phyloP scores from a whole-genome alignment of 2,888 invertebrate species.

The Coenonympha arcania region DNA sequence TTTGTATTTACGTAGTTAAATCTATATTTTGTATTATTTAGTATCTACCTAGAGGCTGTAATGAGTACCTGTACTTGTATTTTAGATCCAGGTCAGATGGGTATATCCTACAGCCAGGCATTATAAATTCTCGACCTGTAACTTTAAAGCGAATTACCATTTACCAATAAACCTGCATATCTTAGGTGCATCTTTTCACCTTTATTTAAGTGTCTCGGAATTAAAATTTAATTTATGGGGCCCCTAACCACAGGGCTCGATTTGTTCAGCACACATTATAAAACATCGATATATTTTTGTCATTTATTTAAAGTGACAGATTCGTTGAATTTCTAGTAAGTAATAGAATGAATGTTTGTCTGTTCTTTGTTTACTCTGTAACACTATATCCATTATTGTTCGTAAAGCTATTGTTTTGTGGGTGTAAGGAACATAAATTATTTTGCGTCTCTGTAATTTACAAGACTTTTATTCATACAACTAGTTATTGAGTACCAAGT shows the following conservation, averaged over 20 bases:
- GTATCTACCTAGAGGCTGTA: no score
- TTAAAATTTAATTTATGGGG: not conserved
- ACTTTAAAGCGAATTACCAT: no score
- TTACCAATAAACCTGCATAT: no score
- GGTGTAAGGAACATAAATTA: slow-evolving; percentile 25
- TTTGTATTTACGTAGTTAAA: no score
- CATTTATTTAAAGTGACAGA: slow-evolving; percentile 43
- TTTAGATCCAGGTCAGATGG: no score
- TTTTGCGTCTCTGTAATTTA: slow-evolving; percentile 7
- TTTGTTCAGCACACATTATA: slow-evolving; percentile 12
- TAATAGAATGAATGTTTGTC: slow-evolving; percentile 36
- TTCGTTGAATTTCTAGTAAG: slow-evolving; percentile 39
- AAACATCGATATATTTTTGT: slow-evolving; percentile 14
- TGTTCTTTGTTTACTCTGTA: slow-evolving; percentile 27
- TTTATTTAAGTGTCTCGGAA: no score
- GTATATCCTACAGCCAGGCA: no score
- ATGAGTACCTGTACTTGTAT: no score
- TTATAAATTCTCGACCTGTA: no score
- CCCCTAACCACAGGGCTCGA: not conserved
- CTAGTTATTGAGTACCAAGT: not conserved
- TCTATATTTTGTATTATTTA: no score
- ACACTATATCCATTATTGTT: slow-evolving; percentile 1
- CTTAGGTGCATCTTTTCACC: no score
- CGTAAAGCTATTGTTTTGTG: slow-evolving; percentile 24
- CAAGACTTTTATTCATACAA: not conserved